phyloP scores from a whole-genome alignment of 2,797 vertebrate species.

The Xyrichtys novacula region DNA sequence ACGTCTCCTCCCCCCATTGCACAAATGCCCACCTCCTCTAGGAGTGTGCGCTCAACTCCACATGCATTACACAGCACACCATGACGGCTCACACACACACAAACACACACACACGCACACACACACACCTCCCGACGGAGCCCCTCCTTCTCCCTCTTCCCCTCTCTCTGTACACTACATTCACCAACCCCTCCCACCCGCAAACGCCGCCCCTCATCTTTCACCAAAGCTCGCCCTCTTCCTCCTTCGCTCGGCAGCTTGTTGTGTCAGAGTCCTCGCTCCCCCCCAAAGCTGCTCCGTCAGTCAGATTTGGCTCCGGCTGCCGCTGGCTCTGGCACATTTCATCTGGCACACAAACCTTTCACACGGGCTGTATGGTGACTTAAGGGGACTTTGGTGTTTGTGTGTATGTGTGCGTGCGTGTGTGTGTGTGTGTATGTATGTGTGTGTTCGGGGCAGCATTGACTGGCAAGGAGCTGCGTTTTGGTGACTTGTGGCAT shows the following conservation, averaged over 20 bases:
- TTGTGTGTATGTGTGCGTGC: slow-evolving; percentile 34
- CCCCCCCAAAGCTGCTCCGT: slow-evolving; percentile 64
- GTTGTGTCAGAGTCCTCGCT: slow-evolving; percentile 69
- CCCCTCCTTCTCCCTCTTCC: slow-evolving; percentile 23
- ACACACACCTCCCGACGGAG: slow-evolving; percentile 44
- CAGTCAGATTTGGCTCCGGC: slow-evolving; percentile 51
- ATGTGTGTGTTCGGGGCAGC: slow-evolving; percentile 45
- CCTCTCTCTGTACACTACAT: slow-evolving; percentile 35
- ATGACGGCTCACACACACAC: slow-evolving; percentile 25
- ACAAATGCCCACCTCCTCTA: slow-evolving; percentile 72
- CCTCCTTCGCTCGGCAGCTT: slow-evolving; percentile 75
- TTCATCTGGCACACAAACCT: slow-evolving; percentile 62
- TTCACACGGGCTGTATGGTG: slow-evolving; percentile 64
- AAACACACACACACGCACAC: background rate
- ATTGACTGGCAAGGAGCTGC: slow-evolving; percentile 55
- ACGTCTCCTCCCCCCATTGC: slow-evolving; percentile 61
- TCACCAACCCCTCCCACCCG: slow-evolving; percentile 45
- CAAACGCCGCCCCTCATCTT: slow-evolving; percentile 42
- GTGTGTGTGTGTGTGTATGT: slow-evolving; percentile 24
- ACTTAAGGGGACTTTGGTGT: slow-evolving; percentile 67
- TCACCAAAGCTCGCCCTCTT: slow-evolving; percentile 67
- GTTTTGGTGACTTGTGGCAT: slow-evolving; percentile 52
- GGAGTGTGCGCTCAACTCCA: slow-evolving; percentile 64
- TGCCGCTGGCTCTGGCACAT: slow-evolving; percentile 63
- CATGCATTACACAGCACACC: slow-evolving; percentile 65